Evolutionary conservation across 2,113 vertebrate genomes (phyloP), one percentile per base, ranked within the genome.

Genomic region (Hyaena hyaena): DNA sequence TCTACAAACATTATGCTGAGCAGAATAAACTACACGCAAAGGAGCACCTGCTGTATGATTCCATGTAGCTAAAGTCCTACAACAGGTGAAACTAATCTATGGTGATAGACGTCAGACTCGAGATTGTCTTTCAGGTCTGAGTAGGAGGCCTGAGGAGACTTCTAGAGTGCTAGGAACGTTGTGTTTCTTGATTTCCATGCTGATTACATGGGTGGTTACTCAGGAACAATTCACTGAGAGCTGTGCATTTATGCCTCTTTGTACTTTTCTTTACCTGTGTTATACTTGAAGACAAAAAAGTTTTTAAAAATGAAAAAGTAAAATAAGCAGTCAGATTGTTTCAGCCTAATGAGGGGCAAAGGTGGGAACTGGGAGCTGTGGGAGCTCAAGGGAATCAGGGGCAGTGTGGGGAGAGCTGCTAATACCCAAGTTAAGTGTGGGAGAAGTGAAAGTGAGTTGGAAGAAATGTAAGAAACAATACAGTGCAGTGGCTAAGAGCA

Each of bases 251-350:
- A 55, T 69, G 43, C 77, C 80, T 95, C 16, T 24, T 8, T 53
- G 68, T 93, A 66, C 81, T 87, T 97, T 90, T 86, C 26, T 84
- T 80, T 73, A 63, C 95, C 33, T 77, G 63, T 80, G 50, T 74
- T 77, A 77, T 77, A 48, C 24, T 82, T 90, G 31, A 77, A 63
- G 48, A 58, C 28, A 74, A 73, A 16, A 96, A 77, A 7, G 3
- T 84, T 71, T 88, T 87, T 23, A 53, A 82, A 90, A 82, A 87
- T 63, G 45, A 81, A 89, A 89, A 76, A 35, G 39, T 76, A 7
- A 33, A 95, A 81, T 48, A 93, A 66, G 48, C 39, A 80, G 74
- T 88, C 23, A 83, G 43, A 79, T 76, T 43, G 11, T 93, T 88
- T 93, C 33, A 93, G 90, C 43, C n/a, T 71, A 90, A 87, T 17